phyloP scores from a whole-genome alignment of 2,888 invertebrate species.

The Drymonia ruficornis region DNA sequence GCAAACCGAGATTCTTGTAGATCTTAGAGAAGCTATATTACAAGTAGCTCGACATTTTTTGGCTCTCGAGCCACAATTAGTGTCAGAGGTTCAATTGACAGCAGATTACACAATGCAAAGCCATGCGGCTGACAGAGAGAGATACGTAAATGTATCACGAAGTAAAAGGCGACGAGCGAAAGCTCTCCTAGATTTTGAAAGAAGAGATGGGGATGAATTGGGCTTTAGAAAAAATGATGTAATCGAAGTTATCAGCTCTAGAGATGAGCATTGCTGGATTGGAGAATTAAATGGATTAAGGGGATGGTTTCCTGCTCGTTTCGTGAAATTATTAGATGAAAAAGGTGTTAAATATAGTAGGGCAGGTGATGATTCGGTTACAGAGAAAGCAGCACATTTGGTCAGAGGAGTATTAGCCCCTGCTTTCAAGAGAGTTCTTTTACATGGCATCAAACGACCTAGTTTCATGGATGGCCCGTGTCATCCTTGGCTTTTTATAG shows the following conservation, averaged over 20 bases:
- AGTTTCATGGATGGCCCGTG: constrained; percentile 96
- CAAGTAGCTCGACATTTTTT: constrained; percentile 97
- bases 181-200: constrained; percentile 98
- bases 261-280: constrained; percentile 99
- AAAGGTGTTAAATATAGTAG: constrained; percentile 89
- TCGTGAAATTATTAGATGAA: constrained; percentile 98
- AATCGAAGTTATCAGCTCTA: constrained; percentile 98
- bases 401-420: constrained; percentile 97
- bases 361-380: constrained; percentile 98
- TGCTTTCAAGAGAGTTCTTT: constrained; percentile 95
- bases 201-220: constrained; percentile 98
- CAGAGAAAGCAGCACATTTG: constrained; percentile 98
- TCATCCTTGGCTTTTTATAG: constrained; percentile 99
- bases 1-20: constrained; percentile 99
- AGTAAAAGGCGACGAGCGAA: constrained; percentile 96
- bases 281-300: constrained; percentile 97
- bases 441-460: constrained; percentile 97
- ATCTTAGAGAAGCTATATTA: constrained; percentile 97
- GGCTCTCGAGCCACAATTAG: constrained; percentile 94
- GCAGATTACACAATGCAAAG: constrained; percentile 98
- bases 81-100: constrained; percentile 90
- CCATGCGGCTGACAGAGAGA: constrained; percentile 96
- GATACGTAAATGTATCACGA: constrained; percentile 96
- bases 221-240: constrained; percentile 99
- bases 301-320: constrained; percentile 99